phyloP scores from a whole-genome alignment of 2,113 vertebrate species.

The sheep (Ovis aries) region ARS-UI_Ramb_v3.0 NC_056058.1:61256001-61256500 shows the following conservation, averaged over 20 bases:
- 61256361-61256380: not conserved
- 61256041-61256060: not conserved
- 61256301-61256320: not conserved
- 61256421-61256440: not conserved
- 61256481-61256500: not conserved
- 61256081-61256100: not conserved
- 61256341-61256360: not conserved
- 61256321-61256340: not conserved
- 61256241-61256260: not conserved
- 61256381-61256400: not conserved
- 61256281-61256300: not conserved
- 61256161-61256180: not conserved
- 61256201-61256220: not conserved
- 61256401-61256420: not conserved
- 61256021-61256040: not conserved
- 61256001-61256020: conserved; percentile 19
- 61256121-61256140: not conserved
- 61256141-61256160: conserved; percentile 2
- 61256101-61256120: not conserved
- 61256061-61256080: not conserved
- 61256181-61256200: not conserved
- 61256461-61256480: not conserved
- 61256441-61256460: not conserved
- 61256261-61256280: not conserved
- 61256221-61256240: not conserved